Evolutionary conservation across 2,888 invertebrate genomes (phyloP), one percentile per base, ranked within the genome.

Genomic region (Coelogynopora nodosa): DNA sequence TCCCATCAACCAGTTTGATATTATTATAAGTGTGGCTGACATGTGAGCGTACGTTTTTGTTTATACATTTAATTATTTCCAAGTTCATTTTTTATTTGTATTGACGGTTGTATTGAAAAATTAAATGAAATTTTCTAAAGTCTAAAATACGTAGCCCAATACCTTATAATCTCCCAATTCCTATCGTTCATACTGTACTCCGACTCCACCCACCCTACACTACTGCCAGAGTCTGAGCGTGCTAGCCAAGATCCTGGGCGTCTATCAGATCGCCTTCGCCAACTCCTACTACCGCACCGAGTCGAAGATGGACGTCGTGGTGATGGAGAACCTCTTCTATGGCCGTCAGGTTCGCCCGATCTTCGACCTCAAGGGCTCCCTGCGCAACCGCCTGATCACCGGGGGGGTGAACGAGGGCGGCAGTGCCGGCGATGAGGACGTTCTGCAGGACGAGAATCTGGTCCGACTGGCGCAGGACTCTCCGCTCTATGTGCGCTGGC

Each of bases 401-500:
- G 2, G 27, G 5, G 27, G 27, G 13, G 27, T 2, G 30, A 13
- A 1, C 10, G 82, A 18, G 13, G 82, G 80, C 27, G 80, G 67
- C 26, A n/a, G n/a, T n/a, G 67, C 28, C 67, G 84, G 30, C 10
- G 86, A 86, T 82, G 31, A 86, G 0, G 74, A 80, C 0, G 88
- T 87, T 0, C 84, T 88, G 30, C 26, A 28, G 28, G 87, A 87
- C 80, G 84, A 87, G 29, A 84, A 87, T 49, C 87, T 87, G 30
- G 31, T 87, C 27, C 82, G 80, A 18, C 30, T 26, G 23, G 84
- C 88, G 23, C 84, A 67, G 27, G 67, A 74, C 10, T 31, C 49
- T 26, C 87, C 87, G 13, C 30, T 87, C 67, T 84, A 31, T 89
- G 89, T 30, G 89, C 91, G 91, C 88, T 85, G 91, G 90, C 89